Evolutionary conservation across 2,113 vertebrate species (phyloP).

Genomic region (Gadus macrocephalus): DNA sequence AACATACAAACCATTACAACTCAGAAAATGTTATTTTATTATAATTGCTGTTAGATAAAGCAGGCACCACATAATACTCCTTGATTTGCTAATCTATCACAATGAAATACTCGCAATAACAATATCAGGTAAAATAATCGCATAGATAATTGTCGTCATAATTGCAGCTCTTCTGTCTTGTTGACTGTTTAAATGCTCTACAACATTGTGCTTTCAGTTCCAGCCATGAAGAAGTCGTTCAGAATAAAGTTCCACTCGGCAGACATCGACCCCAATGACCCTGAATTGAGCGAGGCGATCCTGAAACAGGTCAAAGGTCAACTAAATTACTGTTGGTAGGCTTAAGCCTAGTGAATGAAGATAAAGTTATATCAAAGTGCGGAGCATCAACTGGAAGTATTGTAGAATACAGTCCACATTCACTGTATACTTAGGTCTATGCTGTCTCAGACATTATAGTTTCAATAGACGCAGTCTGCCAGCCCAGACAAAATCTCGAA

Average conservation of each 20-base stretch:
- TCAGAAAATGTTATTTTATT: neutral
- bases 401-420: too few species aligned
- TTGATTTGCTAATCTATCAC: neutral
- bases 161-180: neutral
- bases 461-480: too few species aligned
- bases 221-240: neutral
- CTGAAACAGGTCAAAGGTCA: slow-evolving; percentile 6
- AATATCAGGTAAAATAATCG: neutral
- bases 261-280: neutral
- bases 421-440: too few species aligned
- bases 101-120: neutral
- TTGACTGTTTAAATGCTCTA: neutral
- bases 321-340: neutral
- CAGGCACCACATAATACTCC: too few species aligned
- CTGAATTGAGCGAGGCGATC: neutral
- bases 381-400: neutral
- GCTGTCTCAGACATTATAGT: too few species aligned
- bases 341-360: neutral
- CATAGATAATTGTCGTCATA: neutral
- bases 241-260: neutral
- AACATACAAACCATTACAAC: neutral
- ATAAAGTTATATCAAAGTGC: neutral
- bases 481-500: too few species aligned
- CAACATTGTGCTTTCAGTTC: neutral
- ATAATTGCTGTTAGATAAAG: neutral